A percentile compares a stretch with the other conserved stretches of the same genome.
phyloP scores from a whole-genome alignment of 2,888 invertebrate species.

The Dynastes maya region DNA sequence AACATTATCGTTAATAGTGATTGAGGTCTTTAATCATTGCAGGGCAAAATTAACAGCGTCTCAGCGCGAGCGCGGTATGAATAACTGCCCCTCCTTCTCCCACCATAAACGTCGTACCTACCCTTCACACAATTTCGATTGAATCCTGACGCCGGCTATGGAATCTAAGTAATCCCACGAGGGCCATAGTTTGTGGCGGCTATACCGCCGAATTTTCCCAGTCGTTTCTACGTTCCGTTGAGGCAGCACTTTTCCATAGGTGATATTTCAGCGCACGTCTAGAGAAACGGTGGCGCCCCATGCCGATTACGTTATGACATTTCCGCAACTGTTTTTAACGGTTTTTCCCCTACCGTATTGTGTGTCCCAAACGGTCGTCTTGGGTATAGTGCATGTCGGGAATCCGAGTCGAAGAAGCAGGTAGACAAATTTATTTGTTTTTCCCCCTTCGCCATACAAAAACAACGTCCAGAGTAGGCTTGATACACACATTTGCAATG shows the following conservation, averaged over 20 bases:
- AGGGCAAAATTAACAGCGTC: constrained; percentile 35
- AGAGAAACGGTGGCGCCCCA: constrained; percentile 24
- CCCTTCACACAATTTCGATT: constrained; percentile 55
- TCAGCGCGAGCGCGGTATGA: constrained; percentile 12
- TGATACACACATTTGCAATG: no score
- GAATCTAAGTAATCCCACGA: constrained; percentile 64
- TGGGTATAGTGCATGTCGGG: not conserved
- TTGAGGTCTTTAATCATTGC: constrained; percentile 34
- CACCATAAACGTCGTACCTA: constrained; percentile 26
- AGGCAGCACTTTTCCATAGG: constrained; percentile 33
- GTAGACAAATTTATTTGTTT: constrained; percentile 19
- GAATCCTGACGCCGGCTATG: constrained; percentile 64
- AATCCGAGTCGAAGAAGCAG: constrained; percentile 25
- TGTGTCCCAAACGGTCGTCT: constrained; percentile 24
- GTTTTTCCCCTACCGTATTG: constrained; percentile 14
- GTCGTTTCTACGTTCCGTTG: constrained; percentile 19
- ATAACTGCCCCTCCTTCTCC: not conserved
- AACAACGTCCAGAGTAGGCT: no score
- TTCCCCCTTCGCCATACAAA: not conserved
- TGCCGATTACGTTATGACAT: constrained; percentile 42
- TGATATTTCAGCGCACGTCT: constrained; percentile 36
- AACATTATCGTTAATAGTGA: constrained; percentile 20
- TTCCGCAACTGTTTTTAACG: constrained; percentile 45
- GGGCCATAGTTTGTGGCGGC: constrained; percentile 56
- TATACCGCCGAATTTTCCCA: constrained; percentile 39